A percentile compares a stretch with the other conserved stretches of the same genome.
Evolutionary conservation across 2,888 invertebrate species (phyloP).

Genomic region (Thymelicus acteon): DNA sequence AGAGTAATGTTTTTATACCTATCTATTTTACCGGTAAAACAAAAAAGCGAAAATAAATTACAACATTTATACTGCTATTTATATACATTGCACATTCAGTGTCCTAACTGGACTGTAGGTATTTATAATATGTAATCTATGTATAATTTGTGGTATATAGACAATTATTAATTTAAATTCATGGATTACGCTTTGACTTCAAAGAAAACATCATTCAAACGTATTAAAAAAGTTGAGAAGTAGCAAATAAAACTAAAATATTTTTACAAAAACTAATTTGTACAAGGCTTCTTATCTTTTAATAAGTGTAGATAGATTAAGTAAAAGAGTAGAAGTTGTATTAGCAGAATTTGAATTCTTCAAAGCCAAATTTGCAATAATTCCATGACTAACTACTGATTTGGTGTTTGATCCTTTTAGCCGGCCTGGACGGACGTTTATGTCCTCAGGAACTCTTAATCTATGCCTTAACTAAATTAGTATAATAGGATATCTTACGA

Average conservation of each 20-base stretch:
- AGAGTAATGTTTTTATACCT: conserved; percentile 23
- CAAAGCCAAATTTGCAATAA: conserved; percentile 56
- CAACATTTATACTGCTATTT: conserved; percentile 22
- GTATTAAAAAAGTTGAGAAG: background rate
- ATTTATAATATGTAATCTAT: conserved; percentile 50
- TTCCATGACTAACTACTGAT: conserved; percentile 76
- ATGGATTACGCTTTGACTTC: conserved; percentile 53
- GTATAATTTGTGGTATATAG: conserved; percentile 77
- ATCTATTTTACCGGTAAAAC: conserved; percentile 15
- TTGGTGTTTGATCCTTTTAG: conserved; percentile 81
- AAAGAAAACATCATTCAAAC: conserved; percentile 45
- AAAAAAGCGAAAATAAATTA: conserved; percentile 22
- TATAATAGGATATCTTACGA: conserved; percentile 29
- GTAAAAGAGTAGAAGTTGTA: background rate
- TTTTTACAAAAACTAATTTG: conserved; percentile 38
- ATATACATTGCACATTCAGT: conserved; percentile 35
- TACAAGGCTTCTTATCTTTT: background rate
- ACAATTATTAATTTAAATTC: conserved; percentile 63
- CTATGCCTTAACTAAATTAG: conserved; percentile 55
- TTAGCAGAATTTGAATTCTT: conserved; percentile 49
- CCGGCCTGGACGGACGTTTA: conserved; percentile 76
- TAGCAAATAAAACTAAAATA: background rate
- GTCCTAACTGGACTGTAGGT: conserved; percentile 36
- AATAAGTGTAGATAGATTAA: background rate
- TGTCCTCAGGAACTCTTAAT: conserved; percentile 78